These are phyloP conservation scores for Protomyctophum bolini DNA, from an alignment of 2,113 vertebrate species.

Conservation along the genomic window DNA sequence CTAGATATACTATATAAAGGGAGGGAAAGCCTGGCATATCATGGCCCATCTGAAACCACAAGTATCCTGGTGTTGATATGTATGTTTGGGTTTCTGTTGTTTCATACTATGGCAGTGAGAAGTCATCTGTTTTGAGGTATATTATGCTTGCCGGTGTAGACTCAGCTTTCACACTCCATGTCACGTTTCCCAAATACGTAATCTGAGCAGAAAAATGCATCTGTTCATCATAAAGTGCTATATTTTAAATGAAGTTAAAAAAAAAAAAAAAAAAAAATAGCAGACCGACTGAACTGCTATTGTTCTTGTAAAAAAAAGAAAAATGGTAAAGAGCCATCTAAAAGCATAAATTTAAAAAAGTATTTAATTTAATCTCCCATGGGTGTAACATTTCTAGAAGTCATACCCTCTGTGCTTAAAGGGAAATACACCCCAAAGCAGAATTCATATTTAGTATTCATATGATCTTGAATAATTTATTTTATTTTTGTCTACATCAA, in stretches of 20 bases:
- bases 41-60: constrained; percentile 47
- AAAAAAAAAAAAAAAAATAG: constrained; percentile 41
- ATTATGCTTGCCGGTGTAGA: constrained; percentile 60
- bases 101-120: constrained; percentile 68
- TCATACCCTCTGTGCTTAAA: not conserved
- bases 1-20: constrained; percentile 30
- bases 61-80: constrained; percentile 67
- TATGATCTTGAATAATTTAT: not conserved
- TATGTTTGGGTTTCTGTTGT: constrained; percentile 51
- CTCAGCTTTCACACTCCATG: constrained; percentile 39
- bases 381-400: constrained; percentile 4
- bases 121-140: constrained; percentile 74
- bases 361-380: constrained; percentile 4
- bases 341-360: constrained; percentile 39
- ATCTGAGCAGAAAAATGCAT: constrained; percentile 43
- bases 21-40: constrained; percentile 47
- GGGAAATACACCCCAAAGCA: constrained; percentile 12
- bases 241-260: constrained; percentile 40
- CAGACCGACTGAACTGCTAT: constrained; percentile 12
- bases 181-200: constrained; percentile 50
- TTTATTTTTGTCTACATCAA: not conserved
- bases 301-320: not conserved
- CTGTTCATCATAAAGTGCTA: constrained; percentile 70
- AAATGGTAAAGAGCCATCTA: constrained; percentile 41
- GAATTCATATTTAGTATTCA: constrained; percentile 5